Evolutionary conservation across 64 coral and sea anemone genomes (phyloP).

Genomic region (Montipora capricornis): DNA sequence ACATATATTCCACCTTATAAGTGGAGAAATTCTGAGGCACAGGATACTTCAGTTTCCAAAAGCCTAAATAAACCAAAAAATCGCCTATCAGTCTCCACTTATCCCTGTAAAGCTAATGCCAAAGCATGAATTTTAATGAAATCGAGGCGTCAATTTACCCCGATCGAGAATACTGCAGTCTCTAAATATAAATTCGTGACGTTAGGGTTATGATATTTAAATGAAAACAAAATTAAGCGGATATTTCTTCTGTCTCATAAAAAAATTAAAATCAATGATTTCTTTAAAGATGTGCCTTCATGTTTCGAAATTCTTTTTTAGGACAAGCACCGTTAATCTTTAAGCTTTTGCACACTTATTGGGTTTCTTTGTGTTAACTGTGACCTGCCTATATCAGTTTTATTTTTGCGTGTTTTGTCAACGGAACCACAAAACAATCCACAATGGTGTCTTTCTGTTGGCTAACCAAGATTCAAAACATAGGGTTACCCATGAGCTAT

Average conservation of each 20-base stretch:
- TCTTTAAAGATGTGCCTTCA: background rate
- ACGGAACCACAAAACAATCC: constrained; percentile 23
- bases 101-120: background rate
- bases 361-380: background rate
- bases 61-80: background rate
- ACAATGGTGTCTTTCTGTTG: background rate
- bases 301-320: background rate
- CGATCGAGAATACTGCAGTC: background rate
- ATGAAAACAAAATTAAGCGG: constrained; percentile 3
- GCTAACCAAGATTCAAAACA: constrained; percentile 12
- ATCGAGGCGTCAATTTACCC: background rate
- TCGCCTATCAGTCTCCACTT: background rate
- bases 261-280: background rate
- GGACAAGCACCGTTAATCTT: background rate
- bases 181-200: constrained; percentile 33
- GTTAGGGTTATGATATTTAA: constrained; percentile 31
- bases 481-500: constrained; percentile 26
- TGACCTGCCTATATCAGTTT: constrained; percentile 1
- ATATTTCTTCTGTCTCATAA: background rate
- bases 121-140: constrained; percentile 45
- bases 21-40: background rate
- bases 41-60: background rate
- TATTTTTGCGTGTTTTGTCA: constrained; percentile 1
- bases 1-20: background rate
- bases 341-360: background rate